These are phyloP conservation scores for Mastomys natalensis DNA, from an alignment of 2,113 vertebrate genomes.

Conservation along the genomic window DNA sequence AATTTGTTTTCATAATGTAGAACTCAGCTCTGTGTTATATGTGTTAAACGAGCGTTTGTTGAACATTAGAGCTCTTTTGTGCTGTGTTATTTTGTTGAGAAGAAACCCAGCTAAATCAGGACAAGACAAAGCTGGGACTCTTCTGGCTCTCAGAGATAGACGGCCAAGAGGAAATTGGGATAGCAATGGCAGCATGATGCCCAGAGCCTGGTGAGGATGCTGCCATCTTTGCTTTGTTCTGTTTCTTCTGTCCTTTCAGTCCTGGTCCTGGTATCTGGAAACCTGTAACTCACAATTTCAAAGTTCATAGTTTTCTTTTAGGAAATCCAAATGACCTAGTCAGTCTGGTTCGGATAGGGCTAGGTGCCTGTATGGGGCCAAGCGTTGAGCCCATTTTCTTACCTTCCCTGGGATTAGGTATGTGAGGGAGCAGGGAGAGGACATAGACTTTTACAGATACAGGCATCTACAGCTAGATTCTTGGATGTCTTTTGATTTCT, in stretches of 20 bases:
- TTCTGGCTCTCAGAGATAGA: not conserved
- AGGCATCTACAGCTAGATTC: not conserved
- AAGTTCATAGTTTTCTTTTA: not conserved
- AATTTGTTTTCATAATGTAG: not conserved
- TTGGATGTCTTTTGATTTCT: not conserved
- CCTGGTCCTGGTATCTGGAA: not conserved
- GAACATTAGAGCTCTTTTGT: not conserved
- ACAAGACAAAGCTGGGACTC: not conserved
- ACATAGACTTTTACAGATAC: not conserved
- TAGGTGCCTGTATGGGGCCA: not conserved
- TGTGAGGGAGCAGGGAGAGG: not conserved
- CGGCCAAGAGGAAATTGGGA: not conserved
- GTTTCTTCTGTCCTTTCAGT: not conserved
- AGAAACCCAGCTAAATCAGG: not conserved
- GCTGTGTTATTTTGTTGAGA: not conserved
- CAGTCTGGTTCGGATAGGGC: not conserved
- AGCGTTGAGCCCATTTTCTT: not conserved
- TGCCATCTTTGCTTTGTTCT: not conserved
- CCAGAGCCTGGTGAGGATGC: not conserved
- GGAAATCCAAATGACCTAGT: not conserved
- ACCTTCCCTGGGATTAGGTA: not conserved
- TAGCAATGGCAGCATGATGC: not conserved
- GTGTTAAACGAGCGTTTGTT: not conserved
- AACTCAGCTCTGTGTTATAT: not conserved
- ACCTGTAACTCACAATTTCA: not conserved